Evolutionary conservation across 2,888 invertebrate genomes (phyloP), one percentile per base, ranked within the genome.

Genomic region (Drosophila histrio): DNA sequence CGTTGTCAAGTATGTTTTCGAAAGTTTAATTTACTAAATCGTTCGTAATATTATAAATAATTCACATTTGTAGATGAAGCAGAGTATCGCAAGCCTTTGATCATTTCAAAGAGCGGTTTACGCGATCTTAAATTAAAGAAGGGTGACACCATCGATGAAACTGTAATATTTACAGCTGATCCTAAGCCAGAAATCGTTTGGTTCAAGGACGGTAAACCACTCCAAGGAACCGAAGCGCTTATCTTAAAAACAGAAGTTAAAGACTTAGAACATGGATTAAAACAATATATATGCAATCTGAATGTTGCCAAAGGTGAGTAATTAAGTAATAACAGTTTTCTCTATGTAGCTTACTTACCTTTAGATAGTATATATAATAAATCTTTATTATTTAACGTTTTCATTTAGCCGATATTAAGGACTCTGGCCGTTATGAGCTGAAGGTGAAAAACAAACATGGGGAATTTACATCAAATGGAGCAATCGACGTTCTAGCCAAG

Each of bases 111-210:
- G 0, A 92, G 93, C 63, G 95, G 95, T 0, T 91, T 97, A 9
- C 92, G 93, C 73, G 95, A 96, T 41, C 93, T 94, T 64, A 94
- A 94, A n/a, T 94, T 95, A 26, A 93, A 94, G 71, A 95, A 96
- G 87, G 94, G 95, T 34, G 94, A 95, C 41, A 93, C 94, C 0
- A 94, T 95, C 2, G 93, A 93, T 0, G 92, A 96, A 79, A 93
- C 94, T 43, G 95, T 96, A 0, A 94, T 96, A 15, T 94, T 98
- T 81, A 95, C 96, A 26, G 98, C 97, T 6, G 97, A 98, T 92
- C 99, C 99, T 0, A 93, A 95, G 69, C 98, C 99, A 0, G 96
- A 97, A 77, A 94, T 97, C 44, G 94, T 94, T 64, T 98, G 98
- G 98, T 93, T 94, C 30, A 95, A 95, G 80, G 95, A 97, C 85